Percentiles rank a stretch among this genome's conserved stretches.
Conservation (phyloP, 2,797 vertebrate species). For the Emydoidea blandingii region DNA sequence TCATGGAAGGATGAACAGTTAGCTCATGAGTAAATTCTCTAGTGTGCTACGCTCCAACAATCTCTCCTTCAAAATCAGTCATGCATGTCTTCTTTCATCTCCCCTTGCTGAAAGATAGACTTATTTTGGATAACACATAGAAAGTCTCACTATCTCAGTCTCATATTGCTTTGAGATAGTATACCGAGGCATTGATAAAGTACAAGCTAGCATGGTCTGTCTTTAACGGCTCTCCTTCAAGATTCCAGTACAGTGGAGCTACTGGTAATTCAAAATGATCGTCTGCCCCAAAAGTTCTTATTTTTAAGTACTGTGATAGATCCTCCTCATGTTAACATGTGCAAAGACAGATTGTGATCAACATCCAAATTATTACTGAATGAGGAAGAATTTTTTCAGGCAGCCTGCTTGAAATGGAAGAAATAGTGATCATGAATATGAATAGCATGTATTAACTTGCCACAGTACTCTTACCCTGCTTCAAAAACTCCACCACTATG, state of each 20-base stretch:
- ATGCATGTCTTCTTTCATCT: neutral
- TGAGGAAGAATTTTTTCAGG: neutral
- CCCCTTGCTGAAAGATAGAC: neutral
- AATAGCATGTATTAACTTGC: neutral
- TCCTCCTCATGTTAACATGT: neutral
- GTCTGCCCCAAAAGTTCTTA: neutral
- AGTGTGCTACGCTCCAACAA: accelerated
- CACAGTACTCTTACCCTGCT: neutral
- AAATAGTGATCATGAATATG: neutral
- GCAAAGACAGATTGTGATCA: neutral
- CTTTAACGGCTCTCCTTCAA: neutral
- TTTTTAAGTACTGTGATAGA: neutral
- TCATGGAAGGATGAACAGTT: neutral
- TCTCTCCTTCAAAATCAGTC: neutral
- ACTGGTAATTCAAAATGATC: neutral
- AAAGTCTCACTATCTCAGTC: neutral
- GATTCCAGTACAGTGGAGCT: neutral
- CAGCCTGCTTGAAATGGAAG: neutral
- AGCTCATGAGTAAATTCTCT: neutral
- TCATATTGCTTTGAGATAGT: neutral
- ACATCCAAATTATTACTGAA: neutral
- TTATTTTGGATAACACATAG: neutral
- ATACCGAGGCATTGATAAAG: neutral
- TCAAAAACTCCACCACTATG: neutral
- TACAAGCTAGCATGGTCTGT: accelerated